Percentiles rank a stretch among this genome's conserved stretches.
These are phyloP conservation scores for Staurois parvus DNA, from an alignment of 2,797 vertebrate species.

Conservation along the genomic window DNA sequence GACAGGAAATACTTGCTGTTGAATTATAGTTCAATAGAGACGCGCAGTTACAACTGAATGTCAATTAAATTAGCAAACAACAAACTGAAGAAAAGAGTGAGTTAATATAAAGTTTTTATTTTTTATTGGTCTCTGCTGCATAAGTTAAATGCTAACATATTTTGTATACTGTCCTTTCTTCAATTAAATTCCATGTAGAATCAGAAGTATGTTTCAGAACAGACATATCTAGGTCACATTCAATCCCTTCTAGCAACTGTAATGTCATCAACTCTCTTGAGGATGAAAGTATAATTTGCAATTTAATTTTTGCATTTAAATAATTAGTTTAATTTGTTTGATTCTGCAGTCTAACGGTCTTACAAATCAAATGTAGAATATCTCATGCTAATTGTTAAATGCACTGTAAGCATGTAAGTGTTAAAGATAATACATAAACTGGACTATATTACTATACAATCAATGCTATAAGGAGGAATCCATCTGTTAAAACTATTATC, in stretches of 20 bases:
- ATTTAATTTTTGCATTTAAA: constrained; percentile 41
- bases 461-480: not conserved
- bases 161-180: constrained; percentile 24
- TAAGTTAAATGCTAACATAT: constrained; percentile 24
- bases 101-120: not conserved
- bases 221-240: constrained; percentile 59
- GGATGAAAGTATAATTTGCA: constrained; percentile 44
- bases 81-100: not conserved
- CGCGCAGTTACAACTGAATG: not conserved
- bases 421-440: not conserved
- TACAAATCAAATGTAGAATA: not conserved
- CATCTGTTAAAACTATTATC: not conserved
- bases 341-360: not conserved
- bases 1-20: not conserved
- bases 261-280: constrained; percentile 50
- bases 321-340: constrained; percentile 46
- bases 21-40: not conserved
- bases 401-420: not conserved
- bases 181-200: constrained; percentile 34
- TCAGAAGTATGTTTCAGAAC: constrained; percentile 46
- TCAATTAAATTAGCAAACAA: not conserved
- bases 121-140: not conserved
- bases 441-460: not conserved
- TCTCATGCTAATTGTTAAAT: not conserved
- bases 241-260: constrained; percentile 52